These are phyloP conservation scores for Misgurnus mizolepis DNA, from an alignment of 2,113 vertebrate genomes.

Conservation along the genomic window DNA sequence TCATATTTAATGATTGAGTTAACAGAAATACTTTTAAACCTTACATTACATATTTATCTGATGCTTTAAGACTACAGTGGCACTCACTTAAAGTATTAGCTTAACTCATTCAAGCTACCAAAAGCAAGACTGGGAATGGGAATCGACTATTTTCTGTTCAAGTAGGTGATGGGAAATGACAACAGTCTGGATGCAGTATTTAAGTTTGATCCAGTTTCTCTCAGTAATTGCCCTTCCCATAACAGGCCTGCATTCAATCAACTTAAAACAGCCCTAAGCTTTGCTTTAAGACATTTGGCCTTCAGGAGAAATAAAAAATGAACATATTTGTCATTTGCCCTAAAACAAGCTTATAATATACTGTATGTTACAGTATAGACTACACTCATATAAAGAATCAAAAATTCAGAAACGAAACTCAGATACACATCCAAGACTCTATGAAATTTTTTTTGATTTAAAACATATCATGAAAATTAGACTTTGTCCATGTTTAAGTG, in stretches of 20 bases:
- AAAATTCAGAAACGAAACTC: too few relatives aligned
- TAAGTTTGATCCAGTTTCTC: conserved; percentile 84
- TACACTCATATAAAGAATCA: too few relatives aligned
- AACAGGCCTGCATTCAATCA: conserved; percentile 92
- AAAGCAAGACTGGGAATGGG: conserved; percentile 39
- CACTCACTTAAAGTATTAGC: too few relatives aligned
- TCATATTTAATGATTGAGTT: background rate
- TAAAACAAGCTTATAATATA: too few relatives aligned
- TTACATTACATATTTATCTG: too few relatives aligned
- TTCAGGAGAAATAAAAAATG: background rate
- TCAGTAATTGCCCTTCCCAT: conserved; percentile 91
- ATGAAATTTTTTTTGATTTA: background rate
- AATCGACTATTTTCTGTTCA: conserved; percentile 78
- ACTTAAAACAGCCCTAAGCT: conserved; percentile 65
- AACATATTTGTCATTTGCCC: background rate
- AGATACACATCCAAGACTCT: too few relatives aligned
- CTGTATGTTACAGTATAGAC: too few relatives aligned
- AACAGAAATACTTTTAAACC: background rate
- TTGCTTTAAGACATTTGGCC: background rate
- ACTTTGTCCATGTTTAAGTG: too few relatives aligned
- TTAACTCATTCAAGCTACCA: too few relatives aligned
- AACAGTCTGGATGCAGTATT: conserved; percentile 77
- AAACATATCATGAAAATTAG: background rate
- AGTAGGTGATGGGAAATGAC: conserved; percentile 86
- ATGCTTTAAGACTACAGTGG: too few relatives aligned